Conservation (phyloP, 1,140 invertebrate genomes). For the Gonioctena quinquepunctata region DNA sequence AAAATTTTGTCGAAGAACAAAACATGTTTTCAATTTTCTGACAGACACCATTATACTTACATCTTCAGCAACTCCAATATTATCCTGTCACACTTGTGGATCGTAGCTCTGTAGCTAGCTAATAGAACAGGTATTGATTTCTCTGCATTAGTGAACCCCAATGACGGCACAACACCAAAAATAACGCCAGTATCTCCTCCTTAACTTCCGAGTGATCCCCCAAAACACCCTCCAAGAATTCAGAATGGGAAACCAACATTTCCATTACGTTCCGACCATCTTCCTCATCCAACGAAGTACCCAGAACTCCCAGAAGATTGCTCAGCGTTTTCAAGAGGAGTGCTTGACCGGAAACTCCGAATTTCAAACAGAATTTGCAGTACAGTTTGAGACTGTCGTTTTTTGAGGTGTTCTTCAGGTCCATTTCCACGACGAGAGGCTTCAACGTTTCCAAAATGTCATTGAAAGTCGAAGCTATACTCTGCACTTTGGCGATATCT, state of each 20-base stretch:
- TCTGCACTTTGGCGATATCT: slow-evolving; percentile 46
- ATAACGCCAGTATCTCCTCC: slow-evolving; percentile 63
- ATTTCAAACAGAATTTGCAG: slow-evolving; percentile 66
- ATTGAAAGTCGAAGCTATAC: slow-evolving; percentile 55
- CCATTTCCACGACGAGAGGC: slow-evolving; percentile 48
- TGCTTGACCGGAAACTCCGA: slow-evolving; percentile 61
- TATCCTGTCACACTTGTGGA: slow-evolving; percentile 62
- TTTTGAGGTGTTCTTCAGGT: slow-evolving; percentile 58
- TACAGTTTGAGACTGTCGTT: slow-evolving; percentile 68
- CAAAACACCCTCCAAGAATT: slow-evolving; percentile 70
- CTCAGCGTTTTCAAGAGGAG: slow-evolving; percentile 62
- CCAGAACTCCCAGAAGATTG: slow-evolving; percentile 60
- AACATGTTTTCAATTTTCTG: no score
- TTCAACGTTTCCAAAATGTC: slow-evolving; percentile 47
- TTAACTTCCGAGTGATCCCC: slow-evolving; percentile 61
- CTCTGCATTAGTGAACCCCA: slow-evolving; percentile 65
- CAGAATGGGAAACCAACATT: slow-evolving; percentile 75
- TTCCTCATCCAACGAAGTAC: slow-evolving; percentile 50
- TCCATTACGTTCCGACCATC: slow-evolving; percentile 66
- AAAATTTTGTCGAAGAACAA: no score
- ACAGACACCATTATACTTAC: no score
- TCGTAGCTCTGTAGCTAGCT: slow-evolving; percentile 71
- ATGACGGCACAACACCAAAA: slow-evolving; percentile 63
- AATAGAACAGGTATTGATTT: slow-evolving; percentile 72
- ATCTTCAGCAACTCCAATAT: slow-evolving; percentile 41